A percentile compares a stretch with the other conserved stretches of the same genome.
Evolutionary conservation across 1,140 invertebrate species (phyloP).

Genomic region (Meloidogyne floridensis): DNA sequence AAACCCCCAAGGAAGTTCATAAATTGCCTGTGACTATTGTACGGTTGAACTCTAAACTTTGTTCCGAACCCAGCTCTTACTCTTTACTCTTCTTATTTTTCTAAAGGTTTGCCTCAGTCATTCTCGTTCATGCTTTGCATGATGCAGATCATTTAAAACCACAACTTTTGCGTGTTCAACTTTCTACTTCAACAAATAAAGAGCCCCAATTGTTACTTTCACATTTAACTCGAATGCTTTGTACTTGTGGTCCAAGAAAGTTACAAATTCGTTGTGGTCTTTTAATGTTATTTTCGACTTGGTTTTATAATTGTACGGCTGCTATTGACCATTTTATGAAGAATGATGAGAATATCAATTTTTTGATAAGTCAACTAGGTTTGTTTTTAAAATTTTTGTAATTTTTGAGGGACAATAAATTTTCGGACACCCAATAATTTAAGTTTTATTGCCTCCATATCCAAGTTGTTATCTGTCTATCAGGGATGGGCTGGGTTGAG

Average conservation of each 20-base stretch:
- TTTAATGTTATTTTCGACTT: slow-evolving; percentile 84
- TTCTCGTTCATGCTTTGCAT: slow-evolving; percentile 84
- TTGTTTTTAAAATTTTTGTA: not conserved
- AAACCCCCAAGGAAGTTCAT: too few species aligned
- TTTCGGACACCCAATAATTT: too few species aligned
- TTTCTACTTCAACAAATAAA: slow-evolving; percentile 70
- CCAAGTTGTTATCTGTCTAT: too few species aligned
- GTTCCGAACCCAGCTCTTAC: too few species aligned
- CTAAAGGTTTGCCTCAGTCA: slow-evolving; percentile 88
- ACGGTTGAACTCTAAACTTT: too few species aligned
- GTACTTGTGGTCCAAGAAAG: slow-evolving; percentile 73
- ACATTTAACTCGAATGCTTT: slow-evolving; percentile 49
- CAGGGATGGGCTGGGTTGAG: too few species aligned
- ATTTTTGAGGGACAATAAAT: not conserved
- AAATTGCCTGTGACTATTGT: too few species aligned
- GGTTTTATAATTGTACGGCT: slow-evolving; percentile 81
- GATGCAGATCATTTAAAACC: slow-evolving; percentile 87
- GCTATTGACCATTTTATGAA: slow-evolving; percentile 82
- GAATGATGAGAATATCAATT: slow-evolving; percentile 81
- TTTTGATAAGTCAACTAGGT: slow-evolving; percentile 68
- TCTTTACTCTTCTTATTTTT: slow-evolving; percentile 24
- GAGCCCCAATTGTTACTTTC: slow-evolving; percentile 46
- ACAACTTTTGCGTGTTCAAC: slow-evolving; percentile 84
- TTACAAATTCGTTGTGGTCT: slow-evolving; percentile 86
- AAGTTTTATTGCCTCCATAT: too few species aligned